Evolutionary conservation across 2,888 invertebrate genomes (phyloP).

Genomic region (Melieria picta): DNA sequence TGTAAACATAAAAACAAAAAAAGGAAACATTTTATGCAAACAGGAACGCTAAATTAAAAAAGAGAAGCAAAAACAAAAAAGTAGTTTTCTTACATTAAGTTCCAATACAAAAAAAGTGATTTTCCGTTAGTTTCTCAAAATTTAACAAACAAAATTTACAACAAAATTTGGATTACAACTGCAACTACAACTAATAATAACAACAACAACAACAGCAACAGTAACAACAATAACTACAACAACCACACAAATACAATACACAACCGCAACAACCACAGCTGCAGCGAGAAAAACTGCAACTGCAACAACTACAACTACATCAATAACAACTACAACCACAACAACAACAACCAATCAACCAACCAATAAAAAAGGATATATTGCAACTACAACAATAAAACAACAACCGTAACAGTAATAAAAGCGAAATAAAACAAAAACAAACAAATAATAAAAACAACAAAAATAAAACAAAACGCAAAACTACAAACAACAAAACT

Average conservation of each 20-base stretch:
- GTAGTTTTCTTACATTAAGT: slow-evolving; percentile 45
- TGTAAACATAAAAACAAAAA: slow-evolving; percentile 37
- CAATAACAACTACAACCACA: slow-evolving; percentile 41
- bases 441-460: slow-evolving; percentile 34
- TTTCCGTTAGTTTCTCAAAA: slow-evolving; percentile 63
- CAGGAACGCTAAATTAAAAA: slow-evolving; percentile 36
- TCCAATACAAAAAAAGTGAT: slow-evolving; percentile 45
- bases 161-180: slow-evolving; percentile 62
- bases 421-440: slow-evolving; percentile 39
- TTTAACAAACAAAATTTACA: slow-evolving; percentile 65
- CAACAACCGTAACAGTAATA: slow-evolving; percentile 30
- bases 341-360: slow-evolving; percentile 38
- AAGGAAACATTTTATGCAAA: slow-evolving; percentile 19
- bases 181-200: slow-evolving; percentile 48
- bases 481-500: too few relatives aligned
- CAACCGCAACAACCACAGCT: slow-evolving; percentile 32
- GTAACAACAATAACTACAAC: slow-evolving; percentile 47
- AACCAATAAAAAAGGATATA: slow-evolving; percentile 21
- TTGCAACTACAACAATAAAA: slow-evolving; percentile 44
- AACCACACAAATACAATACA: slow-evolving; percentile 41
- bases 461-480: slow-evolving; percentile 25
- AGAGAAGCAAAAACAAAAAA: slow-evolving; percentile 46
- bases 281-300: slow-evolving; percentile 39
- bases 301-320: slow-evolving; percentile 41
- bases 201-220: slow-evolving; percentile 40